phyloP scores from a whole-genome alignment of 2,113 vertebrate species.

The Apteryx owenii region DNA sequence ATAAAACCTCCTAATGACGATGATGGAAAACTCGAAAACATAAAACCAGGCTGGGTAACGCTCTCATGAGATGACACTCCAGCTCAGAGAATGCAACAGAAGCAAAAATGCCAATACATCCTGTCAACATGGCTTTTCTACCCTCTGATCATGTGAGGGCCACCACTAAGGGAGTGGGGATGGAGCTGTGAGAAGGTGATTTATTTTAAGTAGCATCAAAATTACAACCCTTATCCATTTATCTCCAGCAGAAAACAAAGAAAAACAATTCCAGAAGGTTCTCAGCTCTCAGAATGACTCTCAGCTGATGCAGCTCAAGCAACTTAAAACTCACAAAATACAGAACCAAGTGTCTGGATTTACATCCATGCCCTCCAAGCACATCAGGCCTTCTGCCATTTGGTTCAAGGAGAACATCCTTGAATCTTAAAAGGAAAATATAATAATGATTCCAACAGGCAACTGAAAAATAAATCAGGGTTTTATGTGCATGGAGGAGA shows the following conservation, averaged over 20 bases:
- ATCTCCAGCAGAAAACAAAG: slow-evolving; percentile 12
- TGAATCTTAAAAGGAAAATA: slow-evolving; percentile 8
- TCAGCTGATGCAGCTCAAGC: slow-evolving; percentile 21
- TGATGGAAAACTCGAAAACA: background rate
- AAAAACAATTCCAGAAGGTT: slow-evolving; percentile 19
- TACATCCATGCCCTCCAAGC: background rate
- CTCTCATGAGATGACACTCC: background rate
- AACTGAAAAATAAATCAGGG: slow-evolving; percentile 14
- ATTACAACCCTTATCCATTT: background rate
- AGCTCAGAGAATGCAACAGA: background rate
- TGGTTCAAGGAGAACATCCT: background rate
- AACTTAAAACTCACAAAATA: background rate
- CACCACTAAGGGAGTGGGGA: background rate
- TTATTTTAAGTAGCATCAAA: slow-evolving; percentile 25
- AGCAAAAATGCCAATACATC: background rate
- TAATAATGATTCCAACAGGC: background rate
- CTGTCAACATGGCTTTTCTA: background rate
- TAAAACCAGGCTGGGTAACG: background rate
- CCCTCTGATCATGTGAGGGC: background rate
- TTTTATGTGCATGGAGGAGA: slow-evolving; percentile 46
- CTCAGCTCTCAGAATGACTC: background rate
- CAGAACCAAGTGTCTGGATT: background rate
- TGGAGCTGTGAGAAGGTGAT: background rate
- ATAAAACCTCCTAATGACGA: background rate
- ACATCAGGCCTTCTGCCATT: background rate